These are phyloP conservation scores for Coreius guichenoti DNA, from an alignment of 2,797 vertebrate genomes.

Conservation along the genomic window DNA sequence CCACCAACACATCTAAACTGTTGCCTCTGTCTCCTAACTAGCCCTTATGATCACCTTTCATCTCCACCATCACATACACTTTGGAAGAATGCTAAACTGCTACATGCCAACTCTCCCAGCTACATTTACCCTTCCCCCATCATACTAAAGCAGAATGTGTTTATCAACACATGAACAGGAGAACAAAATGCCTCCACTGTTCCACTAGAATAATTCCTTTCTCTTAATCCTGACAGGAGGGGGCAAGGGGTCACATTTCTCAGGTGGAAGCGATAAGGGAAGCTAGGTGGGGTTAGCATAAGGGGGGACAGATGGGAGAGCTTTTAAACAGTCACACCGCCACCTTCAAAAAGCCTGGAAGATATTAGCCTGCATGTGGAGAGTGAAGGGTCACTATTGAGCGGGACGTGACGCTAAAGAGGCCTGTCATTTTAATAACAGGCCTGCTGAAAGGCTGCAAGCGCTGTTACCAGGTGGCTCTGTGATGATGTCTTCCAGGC, in stretches of 20 bases:
- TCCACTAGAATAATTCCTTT: conserved; percentile 39
- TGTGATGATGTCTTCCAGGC: conserved; percentile 50
- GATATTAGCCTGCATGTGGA: conserved; percentile 63
- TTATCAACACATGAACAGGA: conserved; percentile 29
- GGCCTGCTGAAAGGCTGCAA: conserved; percentile 58
- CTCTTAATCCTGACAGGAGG: conserved; percentile 59
- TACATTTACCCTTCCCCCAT: background rate
- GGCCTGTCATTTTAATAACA: conserved; percentile 61
- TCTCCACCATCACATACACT: conserved; percentile 5
- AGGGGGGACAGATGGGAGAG: conserved; percentile 60
- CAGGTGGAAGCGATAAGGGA: conserved; percentile 72
- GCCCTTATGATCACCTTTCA: background rate
- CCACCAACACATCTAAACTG: background rate
- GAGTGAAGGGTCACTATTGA: conserved; percentile 64
- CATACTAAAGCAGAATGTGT: conserved; percentile 17
- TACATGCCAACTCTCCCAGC: background rate
- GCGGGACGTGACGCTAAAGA: conserved; percentile 50
- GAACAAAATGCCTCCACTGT: conserved; percentile 58
- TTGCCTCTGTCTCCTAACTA: background rate
- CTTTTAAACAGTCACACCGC: conserved; percentile 58
- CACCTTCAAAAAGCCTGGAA: conserved; percentile 61
- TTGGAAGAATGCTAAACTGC: background rate
- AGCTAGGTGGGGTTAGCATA: conserved; percentile 58
- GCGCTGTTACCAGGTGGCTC: conserved; percentile 60
- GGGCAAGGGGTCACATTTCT: conserved; percentile 76